Base-by-base conservation (phyloP, 2,888 invertebrate genomes). In the Sipunculus nudus region DNA sequence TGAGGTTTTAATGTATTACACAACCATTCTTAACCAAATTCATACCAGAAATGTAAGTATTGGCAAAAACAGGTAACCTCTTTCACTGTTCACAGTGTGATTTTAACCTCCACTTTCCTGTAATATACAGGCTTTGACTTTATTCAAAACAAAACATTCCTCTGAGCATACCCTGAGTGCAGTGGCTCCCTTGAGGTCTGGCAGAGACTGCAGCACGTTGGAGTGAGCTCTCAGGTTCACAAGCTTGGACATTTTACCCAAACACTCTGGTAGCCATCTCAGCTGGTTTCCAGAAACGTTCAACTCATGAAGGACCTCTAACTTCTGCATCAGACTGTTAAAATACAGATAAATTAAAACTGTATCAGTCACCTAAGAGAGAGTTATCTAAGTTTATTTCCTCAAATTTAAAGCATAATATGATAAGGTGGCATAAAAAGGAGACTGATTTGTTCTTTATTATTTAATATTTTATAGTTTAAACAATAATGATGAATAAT, bases 261-360 rank as follows among this genome's bases (percentile, higher is more conserved):
- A 65, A 55, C 73, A 75, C 19, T 74, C 61, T 2, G 85, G 84
- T 13, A 85, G 70, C 35, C 72, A 63, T 23, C 76, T 71, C 35
- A 85, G 68, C 32, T 75, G 74, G 67, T 85, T 85, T 10, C 80
- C 80, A 16, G 85, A 84, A n/a, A 85, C 62, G 63, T 85, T 85
- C 26, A 84, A 55, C 60, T 85, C 84, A 56, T 79, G 77, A 29
- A 84, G 73, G 43, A 77, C 66, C 54, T 79, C 78, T 40, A 85
- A 70, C 56, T 76, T 78, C n/a, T 70, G 63, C 3, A 84, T 66
- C 57, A 78, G 78, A 47, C 84, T 84, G 68, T n/a, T n/a, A n/a
- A n/a, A n/a, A n/a, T n/a, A n/a, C n/a, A n/a, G 63, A 35, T 23
- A 39, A 54, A 39, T 49, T 45, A n/a, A 1, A 3, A 28, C 8